These are phyloP conservation scores for Aphelenchoides bicaudatus DNA, from an alignment of 2,888 invertebrate species.

Conservation along the genomic window DNA sequence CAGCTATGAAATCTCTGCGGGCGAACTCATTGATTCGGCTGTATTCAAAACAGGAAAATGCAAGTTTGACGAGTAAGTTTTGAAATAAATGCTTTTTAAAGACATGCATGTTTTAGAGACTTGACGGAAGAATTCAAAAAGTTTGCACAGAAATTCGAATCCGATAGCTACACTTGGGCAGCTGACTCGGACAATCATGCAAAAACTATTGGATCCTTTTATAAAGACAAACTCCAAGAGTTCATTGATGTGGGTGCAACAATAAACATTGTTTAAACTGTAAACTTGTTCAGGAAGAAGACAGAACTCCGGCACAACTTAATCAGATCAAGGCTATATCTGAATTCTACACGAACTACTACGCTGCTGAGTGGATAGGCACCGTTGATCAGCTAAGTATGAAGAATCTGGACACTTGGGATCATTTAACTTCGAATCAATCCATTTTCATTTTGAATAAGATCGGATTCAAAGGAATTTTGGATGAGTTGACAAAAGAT, in stretches of 20 bases:
- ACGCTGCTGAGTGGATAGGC: constrained; percentile 56
- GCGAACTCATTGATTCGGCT: constrained; percentile 25
- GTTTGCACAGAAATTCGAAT: constrained; percentile 24
- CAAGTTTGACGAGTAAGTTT: constrained; percentile 15
- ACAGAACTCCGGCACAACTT: neutral
- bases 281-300: neutral
- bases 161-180: constrained; percentile 23
- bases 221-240: constrained; percentile 20
- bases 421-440: constrained; percentile 44
- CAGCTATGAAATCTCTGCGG: constrained; percentile 27
- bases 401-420: no score
- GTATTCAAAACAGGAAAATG: constrained; percentile 22
- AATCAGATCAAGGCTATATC: constrained; percentile 42
- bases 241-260: constrained; percentile 27
- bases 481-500: constrained; percentile 37
- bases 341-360: constrained; percentile 45
- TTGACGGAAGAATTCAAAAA: constrained; percentile 25
- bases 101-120: constrained; percentile 19
- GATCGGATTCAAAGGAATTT: constrained; percentile 44
- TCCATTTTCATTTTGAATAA: constrained; percentile 45
- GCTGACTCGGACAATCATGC: constrained; percentile 14
- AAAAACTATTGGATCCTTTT: constrained; percentile 27
- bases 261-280: constrained; percentile 19
- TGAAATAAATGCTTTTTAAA: no score
- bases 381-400: no score